Percentiles rank a stretch among this genome's conserved stretches.
These are phyloP conservation scores for Lomographa bimaculata DNA, from an alignment of 2,888 invertebrate species.

Conservation along the genomic window DNA sequence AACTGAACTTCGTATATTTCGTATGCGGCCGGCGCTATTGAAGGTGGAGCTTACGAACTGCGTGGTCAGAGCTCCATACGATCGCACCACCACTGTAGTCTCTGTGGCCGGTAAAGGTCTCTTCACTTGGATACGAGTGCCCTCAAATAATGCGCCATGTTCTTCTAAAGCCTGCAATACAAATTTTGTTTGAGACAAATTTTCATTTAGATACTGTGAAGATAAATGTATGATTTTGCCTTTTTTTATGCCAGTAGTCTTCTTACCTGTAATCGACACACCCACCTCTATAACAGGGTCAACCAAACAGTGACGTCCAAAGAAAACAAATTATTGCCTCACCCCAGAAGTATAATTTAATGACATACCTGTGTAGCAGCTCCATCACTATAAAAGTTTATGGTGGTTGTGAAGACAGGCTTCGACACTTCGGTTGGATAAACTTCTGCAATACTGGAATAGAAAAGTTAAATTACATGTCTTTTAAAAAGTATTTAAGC, in stretches of 20 bases:
- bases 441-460: conserved; percentile 62
- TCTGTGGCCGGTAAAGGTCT: conserved; percentile 49
- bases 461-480: no score
- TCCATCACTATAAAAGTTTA: conserved; percentile 57
- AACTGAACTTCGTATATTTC: conserved; percentile 53
- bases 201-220: neutral
- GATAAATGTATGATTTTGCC: no score
- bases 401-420: conserved; percentile 64
- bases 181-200: no score
- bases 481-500: no score
- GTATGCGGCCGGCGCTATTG: conserved; percentile 54
- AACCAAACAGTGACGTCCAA: no score
- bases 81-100: conserved; percentile 59
- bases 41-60: conserved; percentile 53
- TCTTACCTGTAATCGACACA: no score
- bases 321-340: no score
- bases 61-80: conserved; percentile 51
- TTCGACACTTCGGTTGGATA: conserved; percentile 57
- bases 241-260: no score
- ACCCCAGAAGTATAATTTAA: no score
- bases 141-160: conserved; percentile 48
- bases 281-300: no score
- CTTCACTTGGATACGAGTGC: conserved; percentile 51
- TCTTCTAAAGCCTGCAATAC: conserved; percentile 58
- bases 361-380: conserved; percentile 57